These are phyloP conservation scores for Drosophila siamana DNA, from an alignment of 2,888 invertebrate species.

Conservation along the genomic window DNA sequence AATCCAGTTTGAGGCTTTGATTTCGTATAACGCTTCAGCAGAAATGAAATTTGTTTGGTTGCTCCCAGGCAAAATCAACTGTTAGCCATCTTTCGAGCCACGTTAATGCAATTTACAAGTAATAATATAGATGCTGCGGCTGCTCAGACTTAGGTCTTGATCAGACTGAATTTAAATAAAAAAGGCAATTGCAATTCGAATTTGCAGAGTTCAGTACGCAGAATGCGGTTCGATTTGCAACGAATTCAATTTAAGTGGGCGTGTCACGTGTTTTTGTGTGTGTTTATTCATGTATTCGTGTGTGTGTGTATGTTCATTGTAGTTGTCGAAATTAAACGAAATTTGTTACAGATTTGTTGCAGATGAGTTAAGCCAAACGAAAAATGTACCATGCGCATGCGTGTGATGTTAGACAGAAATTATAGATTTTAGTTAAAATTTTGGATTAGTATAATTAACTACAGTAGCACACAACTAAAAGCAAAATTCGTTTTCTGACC, in stretches of 20 bases:
- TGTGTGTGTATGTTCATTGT: conserved; percentile 37
- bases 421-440: conserved; percentile 83
- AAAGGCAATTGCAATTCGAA: conserved; percentile 13
- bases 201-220: conserved; percentile 56
- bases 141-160: conserved; percentile 15
- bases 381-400: conserved; percentile 85
- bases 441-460: conserved; percentile 74
- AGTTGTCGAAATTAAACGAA: conserved; percentile 42
- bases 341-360: conserved; percentile 63
- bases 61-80: conserved; percentile 22
- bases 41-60: conserved; percentile 41
- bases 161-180: conserved; percentile 1
- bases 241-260: conserved; percentile 34
- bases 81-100: conserved; percentile 43
- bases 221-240: conserved; percentile 21
- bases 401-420: conserved; percentile 86
- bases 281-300: conserved; percentile 22
- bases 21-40: conserved; percentile 57
- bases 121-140: not conserved
- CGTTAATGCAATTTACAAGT: conserved; percentile 49
- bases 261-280: conserved; percentile 26
- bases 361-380: conserved; percentile 68
- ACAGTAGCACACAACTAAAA: conserved; percentile 69
- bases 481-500: conserved; percentile 29
- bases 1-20: conserved; percentile 85